Evolutionary conservation across 2,797 vertebrate species (phyloP).

Genomic region (Bradypodion ventrale): DNA sequence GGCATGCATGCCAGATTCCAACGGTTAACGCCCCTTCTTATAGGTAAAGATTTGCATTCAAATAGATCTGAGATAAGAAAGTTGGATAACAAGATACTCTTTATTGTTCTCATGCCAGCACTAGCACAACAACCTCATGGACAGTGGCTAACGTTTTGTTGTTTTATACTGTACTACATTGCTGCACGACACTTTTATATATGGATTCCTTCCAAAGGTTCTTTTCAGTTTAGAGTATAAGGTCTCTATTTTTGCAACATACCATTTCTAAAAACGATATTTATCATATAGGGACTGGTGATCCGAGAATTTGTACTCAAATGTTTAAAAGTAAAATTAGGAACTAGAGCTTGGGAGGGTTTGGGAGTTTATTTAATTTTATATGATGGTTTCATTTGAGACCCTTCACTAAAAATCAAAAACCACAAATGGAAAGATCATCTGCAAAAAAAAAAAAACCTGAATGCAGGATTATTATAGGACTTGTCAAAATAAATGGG

Average conservation of each 20-base stretch:
- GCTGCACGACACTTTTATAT: neutral
- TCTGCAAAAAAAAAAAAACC: constrained; percentile 69
- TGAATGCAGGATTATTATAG: constrained; percentile 66
- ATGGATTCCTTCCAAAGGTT: constrained; percentile 28
- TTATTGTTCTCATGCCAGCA: neutral
- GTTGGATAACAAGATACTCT: neutral
- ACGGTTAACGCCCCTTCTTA: no score
- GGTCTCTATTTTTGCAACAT: constrained; percentile 5
- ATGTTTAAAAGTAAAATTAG: constrained; percentile 29
- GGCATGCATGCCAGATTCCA: no score
- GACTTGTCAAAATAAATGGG: constrained; percentile 72
- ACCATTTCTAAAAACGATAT: constrained; percentile 9
- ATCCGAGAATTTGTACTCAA: constrained; percentile 35
- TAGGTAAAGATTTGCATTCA: no score
- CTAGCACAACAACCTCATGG: neutral
- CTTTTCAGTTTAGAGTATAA: constrained; percentile 21
- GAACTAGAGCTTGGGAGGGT: neutral
- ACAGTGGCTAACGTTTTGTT: neutral
- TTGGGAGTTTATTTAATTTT: constrained; percentile 33
- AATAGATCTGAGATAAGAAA: neutral
- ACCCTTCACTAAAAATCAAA: constrained; percentile 61
- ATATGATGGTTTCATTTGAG: constrained; percentile 46
- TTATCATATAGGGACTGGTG: neutral
- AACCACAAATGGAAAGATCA: constrained; percentile 56
- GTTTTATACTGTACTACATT: constrained; percentile 16